Percentiles rank a stretch among this genome's conserved stretches.
These are phyloP conservation scores for Agonum fuliginosum DNA, from an alignment of 2,888 invertebrate genomes.

Conservation along the genomic window DNA sequence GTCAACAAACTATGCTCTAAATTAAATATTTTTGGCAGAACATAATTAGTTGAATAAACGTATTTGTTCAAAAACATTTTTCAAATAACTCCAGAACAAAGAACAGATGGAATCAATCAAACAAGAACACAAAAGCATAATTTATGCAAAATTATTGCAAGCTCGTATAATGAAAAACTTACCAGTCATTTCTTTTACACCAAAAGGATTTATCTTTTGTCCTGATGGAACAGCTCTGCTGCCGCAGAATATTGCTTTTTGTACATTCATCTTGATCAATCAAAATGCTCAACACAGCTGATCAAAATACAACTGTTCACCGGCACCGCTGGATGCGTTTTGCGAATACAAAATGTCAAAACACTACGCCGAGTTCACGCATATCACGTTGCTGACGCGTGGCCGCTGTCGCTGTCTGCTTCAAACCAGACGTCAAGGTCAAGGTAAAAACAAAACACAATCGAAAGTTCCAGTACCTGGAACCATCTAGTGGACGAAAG, in stretches of 20 bases:
- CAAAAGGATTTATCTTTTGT: conserved; percentile 48
- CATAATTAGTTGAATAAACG: too few relatives aligned
- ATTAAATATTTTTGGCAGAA: background rate
- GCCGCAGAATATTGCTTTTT: conserved; percentile 52
- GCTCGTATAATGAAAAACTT: conserved; percentile 25
- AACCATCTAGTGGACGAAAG: background rate
- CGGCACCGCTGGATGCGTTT: background rate
- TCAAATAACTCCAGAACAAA: too few relatives aligned
- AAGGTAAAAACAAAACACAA: conserved; percentile 17
- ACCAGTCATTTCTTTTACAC: conserved; percentile 57
- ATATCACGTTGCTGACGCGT: conserved; percentile 23
- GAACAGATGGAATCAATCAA: background rate
- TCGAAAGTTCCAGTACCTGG: conserved; percentile 10
- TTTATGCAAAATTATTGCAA: conserved; percentile 18
- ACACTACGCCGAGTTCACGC: conserved; percentile 11
- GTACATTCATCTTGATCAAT: conserved; percentile 52
- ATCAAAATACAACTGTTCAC: background rate
- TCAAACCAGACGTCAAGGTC: conserved; percentile 15
- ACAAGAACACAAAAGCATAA: conserved; percentile 25
- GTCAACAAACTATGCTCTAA: background rate
- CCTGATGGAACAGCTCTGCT: conserved; percentile 41
- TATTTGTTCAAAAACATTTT: too few relatives aligned
- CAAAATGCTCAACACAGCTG: background rate
- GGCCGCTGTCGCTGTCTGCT: background rate
- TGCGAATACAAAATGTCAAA: conserved; percentile 41